These are phyloP conservation scores for Phengaris arion DNA, from an alignment of 2,888 invertebrate genomes.

Conservation along the genomic window DNA sequence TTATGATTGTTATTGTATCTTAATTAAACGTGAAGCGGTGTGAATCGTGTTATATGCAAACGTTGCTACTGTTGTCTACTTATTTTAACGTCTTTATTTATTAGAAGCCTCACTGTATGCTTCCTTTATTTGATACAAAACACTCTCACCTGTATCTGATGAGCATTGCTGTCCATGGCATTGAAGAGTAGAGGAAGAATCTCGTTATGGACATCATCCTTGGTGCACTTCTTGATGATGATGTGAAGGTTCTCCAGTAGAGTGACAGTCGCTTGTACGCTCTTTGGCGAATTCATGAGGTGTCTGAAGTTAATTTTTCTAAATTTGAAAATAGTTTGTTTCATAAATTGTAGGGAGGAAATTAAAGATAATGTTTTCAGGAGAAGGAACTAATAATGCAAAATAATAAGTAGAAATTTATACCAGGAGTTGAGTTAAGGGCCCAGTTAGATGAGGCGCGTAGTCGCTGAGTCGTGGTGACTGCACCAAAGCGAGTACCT, in stretches of 20 bases:
- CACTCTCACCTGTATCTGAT: conserved; percentile 90
- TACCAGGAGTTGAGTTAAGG: no score
- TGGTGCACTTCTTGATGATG: conserved; percentile 91
- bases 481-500: no score
- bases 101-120: no score
- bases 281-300: conserved; percentile 88
- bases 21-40: no score
- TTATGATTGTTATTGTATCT: no score
- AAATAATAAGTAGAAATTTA: not conserved
- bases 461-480: no score
- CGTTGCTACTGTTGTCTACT: no score
- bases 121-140: not conserved
- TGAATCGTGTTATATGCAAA: no score
- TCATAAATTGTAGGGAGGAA: not conserved
- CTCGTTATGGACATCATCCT: conserved; percentile 88
- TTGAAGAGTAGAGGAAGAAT: conserved; percentile 92
- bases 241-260: conserved; percentile 93
- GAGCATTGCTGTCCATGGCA: conserved; percentile 92
- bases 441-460: no score
- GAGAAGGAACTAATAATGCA: not conserved
- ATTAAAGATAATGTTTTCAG: not conserved
- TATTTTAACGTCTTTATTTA: no score
- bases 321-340: conserved; percentile 32
- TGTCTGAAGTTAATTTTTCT: conserved; percentile 70
- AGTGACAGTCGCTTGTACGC: conserved; percentile 91